Evolutionary conservation across 2,888 invertebrate genomes (phyloP), one percentile per base, ranked within the genome.

Genomic region (Drosophila macrospina): DNA sequence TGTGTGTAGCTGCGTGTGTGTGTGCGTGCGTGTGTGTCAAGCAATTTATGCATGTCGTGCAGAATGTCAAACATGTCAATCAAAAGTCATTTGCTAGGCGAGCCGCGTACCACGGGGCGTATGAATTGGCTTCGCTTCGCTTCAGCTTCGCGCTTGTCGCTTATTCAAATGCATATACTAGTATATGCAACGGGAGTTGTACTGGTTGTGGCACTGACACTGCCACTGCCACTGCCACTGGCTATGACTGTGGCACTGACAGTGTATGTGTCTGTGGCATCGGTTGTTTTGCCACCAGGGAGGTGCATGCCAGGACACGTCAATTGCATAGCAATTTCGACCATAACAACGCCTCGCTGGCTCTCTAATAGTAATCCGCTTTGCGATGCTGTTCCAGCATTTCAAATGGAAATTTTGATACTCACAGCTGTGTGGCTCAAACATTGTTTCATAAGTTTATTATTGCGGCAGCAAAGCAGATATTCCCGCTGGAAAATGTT

Each of bases 21-120:
- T n/a, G n/a, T n/a, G n/a, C 1, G 42, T 44, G 47, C 30, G 24
- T 11, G 48, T 48, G 45, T 26, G 65, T 41, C 52, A 63, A 75
- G 69, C 88, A 80, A 74, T 86, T 83, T 88, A 74, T 83, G 84
- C 80, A 74, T 80, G 80, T 86, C 86, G 83, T 72, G 80, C 86
- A 74, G 75, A 80, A 85, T 86, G 88, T 86, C 88, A 86, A 88
- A 88, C 85, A 86, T 77, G 85, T 86, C 85, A 86, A 88, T 86
- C 85, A 86, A 86, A 88, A 78, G 85, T 84, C 78, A 88, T 86
- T 85, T 86, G 80, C 69, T 59, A 69, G 57, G 52, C 67, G 56
- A 56, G 32, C 47, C 60, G 73, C 74, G 77, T 76, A 56, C 66
- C 56, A 76, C 41, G 13, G 66, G 76, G 76, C 69, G 76, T 52